Evolutionary conservation across 2,113 vertebrate species (phyloP).

Genomic region (Glaucidium brasilianum): DNA sequence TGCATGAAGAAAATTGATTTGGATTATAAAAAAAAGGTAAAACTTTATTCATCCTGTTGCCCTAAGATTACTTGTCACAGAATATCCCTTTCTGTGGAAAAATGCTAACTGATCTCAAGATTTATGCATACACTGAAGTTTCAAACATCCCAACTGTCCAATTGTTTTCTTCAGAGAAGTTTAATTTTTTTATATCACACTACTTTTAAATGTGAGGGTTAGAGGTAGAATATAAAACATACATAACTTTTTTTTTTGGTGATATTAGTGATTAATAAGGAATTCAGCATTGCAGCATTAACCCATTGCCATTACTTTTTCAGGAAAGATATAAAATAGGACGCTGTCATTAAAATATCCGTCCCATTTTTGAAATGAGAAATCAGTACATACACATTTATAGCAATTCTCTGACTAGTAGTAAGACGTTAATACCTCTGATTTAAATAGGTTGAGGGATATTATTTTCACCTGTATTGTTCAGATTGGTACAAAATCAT

Average conservation of each 20-base stretch:
- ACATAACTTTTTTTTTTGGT: background rate
- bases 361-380: background rate
- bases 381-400: background rate
- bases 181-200: background rate
- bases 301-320: background rate
- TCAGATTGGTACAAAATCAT: background rate
- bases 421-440: background rate
- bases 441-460: background rate
- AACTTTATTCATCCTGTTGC: background rate
- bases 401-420: background rate
- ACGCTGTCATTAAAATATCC: background rate
- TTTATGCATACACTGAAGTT: background rate
- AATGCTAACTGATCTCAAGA: constrained; percentile 10
- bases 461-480: background rate
- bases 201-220: background rate
- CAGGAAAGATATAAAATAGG: background rate
- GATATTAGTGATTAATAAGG: background rate
- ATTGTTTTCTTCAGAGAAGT: background rate
- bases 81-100: background rate
- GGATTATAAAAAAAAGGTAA: background rate
- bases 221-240: background rate
- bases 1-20: background rate
- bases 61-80: background rate
- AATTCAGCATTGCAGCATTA: background rate
- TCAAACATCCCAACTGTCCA: background rate